Base-by-base conservation (phyloP, 1,140 invertebrate genomes). In the Metopolophium dirhodum region DNA sequence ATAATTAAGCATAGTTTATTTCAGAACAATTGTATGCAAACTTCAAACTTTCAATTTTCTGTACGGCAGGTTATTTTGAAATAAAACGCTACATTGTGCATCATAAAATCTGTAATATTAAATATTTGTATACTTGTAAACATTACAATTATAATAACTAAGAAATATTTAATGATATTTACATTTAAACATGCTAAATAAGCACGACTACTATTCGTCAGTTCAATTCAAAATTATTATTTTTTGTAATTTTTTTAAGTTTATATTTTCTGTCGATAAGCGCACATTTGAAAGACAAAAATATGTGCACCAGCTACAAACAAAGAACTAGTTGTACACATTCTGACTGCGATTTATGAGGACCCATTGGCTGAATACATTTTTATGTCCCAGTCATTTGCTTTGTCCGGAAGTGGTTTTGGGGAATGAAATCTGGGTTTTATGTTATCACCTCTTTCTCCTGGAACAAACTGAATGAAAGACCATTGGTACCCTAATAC, bases 351-450 rank as follows among this genome's bases (percentile, higher is more conserved):
- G 61, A 68, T 68, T 68, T 68, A 68, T 68, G 61, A 30, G 61
- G 26, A 30, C 61, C 30, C 30, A 68, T 91, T 68, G 41, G 26
- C 90, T 22, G 90, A 30, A 45, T 91, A 41, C 41, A n/a, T 91
- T 91, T 91, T 90, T 90, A 90, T 90, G 89, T 57, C 47, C 61
- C 54, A 90, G 89, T 90, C 89, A 90, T 90, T 90, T 68, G 90
- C 41, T 68, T 68, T 68, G 37, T 47, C 90, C 41, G 90, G 57
- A 45, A 91, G 90, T 91, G n/a, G 37, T 91, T 91, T 91, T 41
- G 37, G 41, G 23, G 57, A 91, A 91, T 26, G 14, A 23, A 30
- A 37, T 86, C 49, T 37, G 14, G 37, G 90, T 77, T 45, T 77
- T 45, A 45, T 23, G 23, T 90, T 90, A 51, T 88, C 47, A 49